These are phyloP conservation scores for Girardia tigrina DNA, from an alignment of 2,888 invertebrate species.

Conservation along the genomic window DNA sequence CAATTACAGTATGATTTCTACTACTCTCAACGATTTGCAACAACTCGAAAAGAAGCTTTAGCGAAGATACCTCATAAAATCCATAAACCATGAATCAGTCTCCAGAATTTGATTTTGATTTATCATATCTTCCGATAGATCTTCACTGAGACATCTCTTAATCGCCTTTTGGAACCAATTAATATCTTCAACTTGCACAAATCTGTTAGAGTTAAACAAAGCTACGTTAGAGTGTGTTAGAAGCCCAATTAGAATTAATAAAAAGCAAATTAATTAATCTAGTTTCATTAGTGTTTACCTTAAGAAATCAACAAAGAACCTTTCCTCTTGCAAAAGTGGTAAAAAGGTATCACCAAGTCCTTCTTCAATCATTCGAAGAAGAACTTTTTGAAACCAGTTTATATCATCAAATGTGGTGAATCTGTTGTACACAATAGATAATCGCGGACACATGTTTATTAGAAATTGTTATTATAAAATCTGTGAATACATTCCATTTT, in stretches of 20 bases:
- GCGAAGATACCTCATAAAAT: constrained; percentile 32
- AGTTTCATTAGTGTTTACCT: constrained; percentile 45
- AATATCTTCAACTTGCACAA: constrained; percentile 38
- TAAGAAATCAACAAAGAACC: constrained; percentile 86
- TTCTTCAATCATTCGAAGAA: constrained; percentile 61
- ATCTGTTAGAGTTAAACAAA: neutral
- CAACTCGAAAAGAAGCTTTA: no score
- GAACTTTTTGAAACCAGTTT: constrained; percentile 47
- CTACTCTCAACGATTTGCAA: no score
- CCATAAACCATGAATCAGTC: constrained; percentile 24
- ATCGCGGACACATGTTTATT: no score
- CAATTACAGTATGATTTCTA: neutral
- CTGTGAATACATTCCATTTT: no score
- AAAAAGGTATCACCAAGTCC: constrained; percentile 53
- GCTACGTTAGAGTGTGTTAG: neutral
- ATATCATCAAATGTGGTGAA: constrained; percentile 41
- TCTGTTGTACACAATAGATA: constrained; percentile 16
- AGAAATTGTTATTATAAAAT: no score
- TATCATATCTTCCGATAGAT: constrained; percentile 2
- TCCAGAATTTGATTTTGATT: neutral
- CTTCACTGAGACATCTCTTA: neutral
- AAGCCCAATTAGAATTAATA: no score
- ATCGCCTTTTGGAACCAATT: constrained; percentile 24
- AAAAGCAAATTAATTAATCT: neutral
- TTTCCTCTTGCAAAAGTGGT: constrained; percentile 60